Conservation (phyloP, 2,113 vertebrate species). For the Pica pica region DNA sequence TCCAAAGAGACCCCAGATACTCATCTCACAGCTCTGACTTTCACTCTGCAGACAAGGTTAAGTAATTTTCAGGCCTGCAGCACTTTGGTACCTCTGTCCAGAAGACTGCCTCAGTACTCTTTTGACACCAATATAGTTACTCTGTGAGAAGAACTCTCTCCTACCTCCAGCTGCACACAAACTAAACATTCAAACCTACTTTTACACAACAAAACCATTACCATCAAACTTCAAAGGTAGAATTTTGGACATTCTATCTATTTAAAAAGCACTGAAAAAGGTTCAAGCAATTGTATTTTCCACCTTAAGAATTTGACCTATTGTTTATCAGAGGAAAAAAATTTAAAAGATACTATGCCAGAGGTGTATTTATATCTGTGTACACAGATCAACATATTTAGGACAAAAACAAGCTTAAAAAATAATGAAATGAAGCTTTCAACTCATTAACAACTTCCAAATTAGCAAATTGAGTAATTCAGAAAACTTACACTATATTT, state of each 20-base stretch:
- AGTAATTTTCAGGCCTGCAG: background rate
- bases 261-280: background rate
- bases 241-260: background rate
- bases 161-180: background rate
- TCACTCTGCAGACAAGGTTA: background rate
- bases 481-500: background rate
- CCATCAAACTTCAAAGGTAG: background rate
- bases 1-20: background rate
- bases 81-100: background rate
- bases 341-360: background rate
- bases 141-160: background rate
- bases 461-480: background rate
- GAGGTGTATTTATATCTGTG: background rate
- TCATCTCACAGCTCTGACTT: background rate
- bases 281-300: background rate
- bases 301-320: background rate
- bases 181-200: background rate
- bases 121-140: background rate
- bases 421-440: background rate
- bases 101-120: background rate
- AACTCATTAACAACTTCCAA: background rate
- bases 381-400: background rate
- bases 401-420: background rate
- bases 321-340: background rate
- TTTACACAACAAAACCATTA: background rate